Evolutionary conservation across 2,113 vertebrate species (phyloP), one percentile per base, ranked within the genome.

Genomic region (Neodontobutis hainanensis): DNA sequence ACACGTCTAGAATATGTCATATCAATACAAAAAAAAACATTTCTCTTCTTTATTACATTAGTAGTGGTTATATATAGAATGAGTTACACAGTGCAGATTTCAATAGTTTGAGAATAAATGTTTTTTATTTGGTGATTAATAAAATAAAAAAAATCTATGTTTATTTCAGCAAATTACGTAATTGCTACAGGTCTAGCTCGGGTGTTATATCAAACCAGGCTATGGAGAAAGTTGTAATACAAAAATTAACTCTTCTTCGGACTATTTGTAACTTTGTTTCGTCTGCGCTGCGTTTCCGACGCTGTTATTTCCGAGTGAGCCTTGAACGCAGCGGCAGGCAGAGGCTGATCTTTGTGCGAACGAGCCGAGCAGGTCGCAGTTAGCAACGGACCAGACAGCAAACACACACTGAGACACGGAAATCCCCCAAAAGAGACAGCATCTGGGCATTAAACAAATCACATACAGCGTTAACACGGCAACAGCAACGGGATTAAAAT

Each of bases 301-400:
- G 1, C 0, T 1, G 5, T 0, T 12, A 8, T 87, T 81, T 83
- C 78, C 69, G 59, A 75, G 12, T 0, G 68, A 0, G 0, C 72
- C 0, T n/a, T 78, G 77, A 86, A 90, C 0, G 84, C 69, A 5
- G 0, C 86, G 11, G 69, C 72, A 74, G 71, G 80, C 49, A 42
- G 69, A 75, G 80, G 80, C 76, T 78, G 85, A 91, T 87, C 89
- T 89, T 91, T 89, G 89, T 89, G 87, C 76, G 83, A 80, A 65
- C 70, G 68, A 81, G 75, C 81, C 7, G 46, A 86, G 75, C 85
- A 27, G 81, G 67, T 82, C 84, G 87, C 83, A 87, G 84, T 86
- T 85, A 88, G 86, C 85, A 66, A 47, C 67, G 34, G 58, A 32
- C 65, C 69, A 34, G 58, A 19, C 70, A 47, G 61, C 68, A 63